Evolutionary conservation across 2,797 vertebrate species (phyloP).

Genomic region (Xenentodon cancila): DNA sequence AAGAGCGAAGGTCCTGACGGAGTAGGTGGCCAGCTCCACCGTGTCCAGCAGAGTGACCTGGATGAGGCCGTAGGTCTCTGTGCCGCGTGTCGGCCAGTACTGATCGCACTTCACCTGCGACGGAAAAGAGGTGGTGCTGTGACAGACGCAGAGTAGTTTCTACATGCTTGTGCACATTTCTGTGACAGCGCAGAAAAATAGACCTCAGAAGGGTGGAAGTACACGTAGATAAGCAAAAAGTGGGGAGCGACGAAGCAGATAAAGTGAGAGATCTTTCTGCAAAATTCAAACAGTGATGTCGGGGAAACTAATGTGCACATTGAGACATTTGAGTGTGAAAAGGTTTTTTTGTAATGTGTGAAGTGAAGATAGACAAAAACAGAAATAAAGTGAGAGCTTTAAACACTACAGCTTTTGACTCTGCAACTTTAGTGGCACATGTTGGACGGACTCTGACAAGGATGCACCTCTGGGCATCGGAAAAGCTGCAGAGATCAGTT

Average conservation of each 20-base stretch:
- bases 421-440: no score
- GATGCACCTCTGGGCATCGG: conserved; percentile 32
- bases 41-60: conserved; percentile 96
- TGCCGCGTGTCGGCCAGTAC: conserved; percentile 97
- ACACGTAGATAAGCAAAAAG: conserved; percentile 18
- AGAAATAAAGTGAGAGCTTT: conserved; percentile 8
- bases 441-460: conserved; percentile 35
- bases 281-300: conserved; percentile 38
- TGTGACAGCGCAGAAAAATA: conserved; percentile 20
- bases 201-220: conserved; percentile 30
- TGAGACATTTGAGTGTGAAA: conserved; percentile 30
- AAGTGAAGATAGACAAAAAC: conserved; percentile 1
- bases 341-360: conserved; percentile 34
- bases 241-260: conserved; percentile 43
- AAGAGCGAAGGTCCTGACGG: conserved; percentile 96
- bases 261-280: conserved; percentile 27
- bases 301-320: conserved; percentile 38
- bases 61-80: conserved; percentile 95
- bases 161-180: conserved; percentile 10
- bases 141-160: conserved; percentile 20
- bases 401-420: conserved; percentile 11
- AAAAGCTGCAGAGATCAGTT: conserved; percentile 26
- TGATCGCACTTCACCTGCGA: conserved; percentile 97
- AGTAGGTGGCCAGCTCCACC: conserved; percentile 96
- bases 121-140: conserved; percentile 26